Conservation (phyloP, 2,888 invertebrate genomes). For the Stenurella melanura region DNA sequence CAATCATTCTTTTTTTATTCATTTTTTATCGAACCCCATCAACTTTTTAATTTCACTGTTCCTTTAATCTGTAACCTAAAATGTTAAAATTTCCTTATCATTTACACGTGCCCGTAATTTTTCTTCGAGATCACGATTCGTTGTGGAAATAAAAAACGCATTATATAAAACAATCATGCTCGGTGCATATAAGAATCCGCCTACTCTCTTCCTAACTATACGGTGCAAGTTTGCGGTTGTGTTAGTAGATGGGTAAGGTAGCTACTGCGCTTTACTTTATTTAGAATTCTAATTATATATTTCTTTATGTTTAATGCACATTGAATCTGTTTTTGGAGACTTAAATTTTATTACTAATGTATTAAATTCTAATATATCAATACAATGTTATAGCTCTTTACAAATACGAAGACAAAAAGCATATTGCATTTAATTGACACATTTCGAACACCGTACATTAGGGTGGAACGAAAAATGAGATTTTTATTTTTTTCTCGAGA, state of each 20-base stretch:
- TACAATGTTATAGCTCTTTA: too few relatives aligned
- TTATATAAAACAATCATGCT: neutral
- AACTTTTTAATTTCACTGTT: too few relatives aligned
- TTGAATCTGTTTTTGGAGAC: neutral
- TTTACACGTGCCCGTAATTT: conserved; percentile 5
- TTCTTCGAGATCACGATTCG: neutral
- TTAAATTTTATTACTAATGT: neutral
- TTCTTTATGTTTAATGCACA: neutral
- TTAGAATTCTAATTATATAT: neutral
- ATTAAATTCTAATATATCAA: too few relatives aligned
- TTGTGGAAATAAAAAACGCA: neutral
- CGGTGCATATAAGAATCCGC: conserved; percentile 17
- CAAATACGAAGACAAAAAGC: too few relatives aligned
- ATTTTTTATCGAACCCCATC: too few relatives aligned
- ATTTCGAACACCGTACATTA: too few relatives aligned
- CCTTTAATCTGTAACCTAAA: neutral
- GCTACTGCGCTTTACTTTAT: too few relatives aligned
- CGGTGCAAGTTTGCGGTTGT: conserved; percentile 8
- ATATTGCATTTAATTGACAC: too few relatives aligned
- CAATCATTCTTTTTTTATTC: too few relatives aligned
- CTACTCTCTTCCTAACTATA: neutral
- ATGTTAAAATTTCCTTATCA: neutral
- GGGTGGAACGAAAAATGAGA: too few relatives aligned
- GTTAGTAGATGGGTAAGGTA: conserved; percentile 10
- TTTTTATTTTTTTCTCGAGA: too few relatives aligned